A percentile compares a stretch with the other conserved stretches of the same genome.
Conservation (phyloP, 2,888 invertebrate species). For the Ligdia adustata region DNA sequence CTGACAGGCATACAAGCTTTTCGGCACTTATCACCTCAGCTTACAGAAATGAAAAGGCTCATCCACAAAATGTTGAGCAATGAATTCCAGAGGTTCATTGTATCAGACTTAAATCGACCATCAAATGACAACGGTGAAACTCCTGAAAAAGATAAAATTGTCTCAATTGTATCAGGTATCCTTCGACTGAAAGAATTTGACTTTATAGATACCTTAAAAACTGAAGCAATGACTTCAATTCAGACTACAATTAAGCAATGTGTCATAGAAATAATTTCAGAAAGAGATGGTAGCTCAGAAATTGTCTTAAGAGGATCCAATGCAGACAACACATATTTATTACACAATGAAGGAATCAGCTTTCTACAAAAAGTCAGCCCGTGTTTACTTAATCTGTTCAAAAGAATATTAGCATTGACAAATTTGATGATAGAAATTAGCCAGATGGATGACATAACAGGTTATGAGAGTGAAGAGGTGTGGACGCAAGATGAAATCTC, state of each 20-base stretch:
- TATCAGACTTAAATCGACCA: slow-evolving; percentile 95
- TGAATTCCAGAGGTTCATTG: slow-evolving; percentile 96
- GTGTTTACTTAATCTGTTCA: slow-evolving; percentile 87
- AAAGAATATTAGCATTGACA: slow-evolving; percentile 89
- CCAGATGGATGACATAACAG: slow-evolving; percentile 82
- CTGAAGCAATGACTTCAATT: slow-evolving; percentile 95
- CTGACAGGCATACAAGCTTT: slow-evolving; percentile 97
- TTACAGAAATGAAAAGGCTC: slow-evolving; percentile 96
- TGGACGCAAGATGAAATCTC: slow-evolving; percentile 88
- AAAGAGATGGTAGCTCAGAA: slow-evolving; percentile 73
- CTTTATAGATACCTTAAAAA: slow-evolving; percentile 93
- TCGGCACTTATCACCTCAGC: slow-evolving; percentile 96
- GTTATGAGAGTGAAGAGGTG: slow-evolving; percentile 87
- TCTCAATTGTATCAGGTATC: slow-evolving; percentile 95
- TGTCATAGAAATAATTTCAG: slow-evolving; percentile 88
- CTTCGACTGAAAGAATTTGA: slow-evolving; percentile 93
- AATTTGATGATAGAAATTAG: slow-evolving; percentile 91
- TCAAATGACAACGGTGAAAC: slow-evolving; percentile 83
- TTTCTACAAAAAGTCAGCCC: slow-evolving; percentile 87
- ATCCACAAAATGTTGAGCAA: slow-evolving; percentile 98
- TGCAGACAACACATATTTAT: slow-evolving; percentile 79
- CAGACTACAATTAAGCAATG: slow-evolving; percentile 95
- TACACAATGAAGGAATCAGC: slow-evolving; percentile 87
- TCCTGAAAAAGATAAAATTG: slow-evolving; percentile 93
- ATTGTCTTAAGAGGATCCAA: slow-evolving; percentile 74